Evolutionary conservation across 2,888 invertebrate genomes (phyloP).

Genomic region (Amphimallon solstitiale): DNA sequence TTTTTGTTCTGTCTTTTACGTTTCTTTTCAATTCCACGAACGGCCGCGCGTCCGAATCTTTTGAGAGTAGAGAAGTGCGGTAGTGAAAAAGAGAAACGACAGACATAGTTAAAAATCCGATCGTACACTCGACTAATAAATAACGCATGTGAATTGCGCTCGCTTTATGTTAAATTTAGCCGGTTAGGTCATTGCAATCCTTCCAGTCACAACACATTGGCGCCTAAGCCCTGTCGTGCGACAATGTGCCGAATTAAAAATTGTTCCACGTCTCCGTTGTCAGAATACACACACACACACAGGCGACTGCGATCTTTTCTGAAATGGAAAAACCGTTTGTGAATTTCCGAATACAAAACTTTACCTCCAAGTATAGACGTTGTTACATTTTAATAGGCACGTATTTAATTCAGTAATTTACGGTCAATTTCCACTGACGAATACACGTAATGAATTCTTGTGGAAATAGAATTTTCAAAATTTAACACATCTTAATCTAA

Average conservation of each 20-base stretch:
- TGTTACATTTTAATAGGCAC: too few relatives aligned
- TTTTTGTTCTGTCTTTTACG: neutral
- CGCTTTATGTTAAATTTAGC: constrained; percentile 54
- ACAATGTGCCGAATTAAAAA: constrained; percentile 33
- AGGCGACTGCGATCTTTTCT: too few relatives aligned
- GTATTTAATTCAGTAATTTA: too few relatives aligned
- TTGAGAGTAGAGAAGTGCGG: constrained; percentile 1
- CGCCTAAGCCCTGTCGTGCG: constrained; percentile 47
- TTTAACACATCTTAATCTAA: too few relatives aligned
- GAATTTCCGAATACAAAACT: too few relatives aligned
- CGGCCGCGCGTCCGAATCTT: constrained; percentile 9
- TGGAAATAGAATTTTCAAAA: too few relatives aligned
- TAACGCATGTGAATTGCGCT: constrained; percentile 45
- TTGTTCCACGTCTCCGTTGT: constrained; percentile 3
- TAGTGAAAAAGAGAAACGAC: constrained; percentile 25
- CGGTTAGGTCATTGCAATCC: constrained; percentile 57
- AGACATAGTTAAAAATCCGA: constrained; percentile 42
- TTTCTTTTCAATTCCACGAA: too few relatives aligned
- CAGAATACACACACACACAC: neutral
- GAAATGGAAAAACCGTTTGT: too few relatives aligned
- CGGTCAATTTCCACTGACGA: too few relatives aligned
- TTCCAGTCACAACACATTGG: constrained; percentile 56
- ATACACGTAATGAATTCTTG: too few relatives aligned
- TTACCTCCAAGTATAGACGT: too few relatives aligned
- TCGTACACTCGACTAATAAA: constrained; percentile 49